Evolutionary conservation across 2,113 vertebrate genomes (phyloP).

Genomic region (Porphyrio hochstetteri): DNA sequence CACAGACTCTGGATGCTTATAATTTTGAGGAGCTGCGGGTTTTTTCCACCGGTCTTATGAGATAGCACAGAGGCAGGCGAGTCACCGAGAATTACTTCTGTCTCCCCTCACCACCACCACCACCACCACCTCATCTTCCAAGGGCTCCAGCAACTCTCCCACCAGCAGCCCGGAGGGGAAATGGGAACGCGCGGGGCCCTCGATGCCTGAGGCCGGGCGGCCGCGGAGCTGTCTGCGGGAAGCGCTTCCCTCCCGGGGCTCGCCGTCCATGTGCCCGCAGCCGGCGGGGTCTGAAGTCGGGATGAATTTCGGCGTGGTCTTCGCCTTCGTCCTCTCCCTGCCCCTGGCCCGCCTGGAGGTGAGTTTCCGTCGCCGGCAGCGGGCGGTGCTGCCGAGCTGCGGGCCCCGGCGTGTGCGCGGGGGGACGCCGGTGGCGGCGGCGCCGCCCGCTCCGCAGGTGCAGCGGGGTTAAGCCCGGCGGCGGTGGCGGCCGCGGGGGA

Average conservation of each 20-base stretch:
- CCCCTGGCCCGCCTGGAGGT: constrained; percentile 71
- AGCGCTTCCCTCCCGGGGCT: constrained; percentile 24
- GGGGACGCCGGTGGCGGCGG: not conserved
- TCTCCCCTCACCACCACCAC: not conserved
- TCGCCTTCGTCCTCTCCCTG: constrained; percentile 69
- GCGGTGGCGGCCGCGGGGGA: too few species aligned
- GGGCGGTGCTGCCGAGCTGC: constrained; percentile 45
- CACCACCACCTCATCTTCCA: not conserved
- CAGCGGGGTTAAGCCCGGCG: not conserved
- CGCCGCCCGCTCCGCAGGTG: not conserved
- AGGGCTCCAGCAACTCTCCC: not conserved
- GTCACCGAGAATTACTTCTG: not conserved
- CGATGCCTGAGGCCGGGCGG: constrained; percentile 43
- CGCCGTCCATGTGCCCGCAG: constrained; percentile 68
- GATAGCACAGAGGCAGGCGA: constrained; percentile 9
- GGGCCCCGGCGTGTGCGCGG: not conserved
- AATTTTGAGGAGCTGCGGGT: not conserved
- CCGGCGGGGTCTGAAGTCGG: constrained; percentile 61
- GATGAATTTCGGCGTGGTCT: constrained; percentile 73
- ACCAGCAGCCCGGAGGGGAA: not conserved
- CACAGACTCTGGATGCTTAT: not conserved
- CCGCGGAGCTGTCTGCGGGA: constrained; percentile 24
- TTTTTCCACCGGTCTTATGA: not conserved
- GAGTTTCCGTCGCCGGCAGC: constrained; percentile 44
- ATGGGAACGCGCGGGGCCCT: constrained; percentile 31